A percentile compares a stretch with the other conserved stretches of the same genome.
Conservation (phyloP, 2,113 vertebrate genomes). For the Nothobranchius kuhntae region DNA sequence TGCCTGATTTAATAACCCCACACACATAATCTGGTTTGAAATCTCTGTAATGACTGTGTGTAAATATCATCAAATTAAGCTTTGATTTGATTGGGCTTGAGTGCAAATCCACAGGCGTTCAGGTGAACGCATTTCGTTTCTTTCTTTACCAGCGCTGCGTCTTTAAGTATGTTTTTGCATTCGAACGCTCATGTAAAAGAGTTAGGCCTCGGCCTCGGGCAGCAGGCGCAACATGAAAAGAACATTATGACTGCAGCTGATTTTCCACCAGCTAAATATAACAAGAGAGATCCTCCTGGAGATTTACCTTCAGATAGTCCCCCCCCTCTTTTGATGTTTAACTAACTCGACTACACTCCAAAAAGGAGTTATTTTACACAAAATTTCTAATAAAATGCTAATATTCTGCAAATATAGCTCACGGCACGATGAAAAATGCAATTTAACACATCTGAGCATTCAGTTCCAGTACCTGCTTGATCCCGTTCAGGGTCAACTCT, state of each 20-base stretch:
- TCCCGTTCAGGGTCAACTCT: too few relatives aligned
- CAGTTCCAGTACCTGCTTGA: too few relatives aligned
- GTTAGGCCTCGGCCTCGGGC: conserved; percentile 56
- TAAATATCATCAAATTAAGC: conserved; percentile 61
- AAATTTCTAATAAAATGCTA: too few relatives aligned
- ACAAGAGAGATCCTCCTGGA: conserved; percentile 46
- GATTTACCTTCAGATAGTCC: conserved; percentile 33
- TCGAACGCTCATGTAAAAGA: conserved; percentile 67
- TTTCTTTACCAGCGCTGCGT: neutral
- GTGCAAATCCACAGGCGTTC: conserved; percentile 42
- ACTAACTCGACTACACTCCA: conserved; percentile 16
- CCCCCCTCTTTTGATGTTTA: neutral
- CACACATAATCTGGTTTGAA: conserved; percentile 56
- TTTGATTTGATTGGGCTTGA: conserved; percentile 47
- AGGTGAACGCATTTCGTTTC: conserved; percentile 33
- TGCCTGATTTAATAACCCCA: conserved; percentile 55
- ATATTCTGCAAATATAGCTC: too few relatives aligned
- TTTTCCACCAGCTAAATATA: conserved; percentile 63
- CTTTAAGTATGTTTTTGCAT: conserved; percentile 57
- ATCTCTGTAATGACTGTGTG: conserved; percentile 41
- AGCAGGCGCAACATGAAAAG: conserved; percentile 70
- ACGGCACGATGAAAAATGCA: too few relatives aligned
- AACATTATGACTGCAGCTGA: conserved; percentile 66
- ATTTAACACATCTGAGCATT: too few relatives aligned
- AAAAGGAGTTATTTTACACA: conserved; percentile 34